Conservation (phyloP, 2,113 vertebrate species). For the Cichladusa arquata region DNA sequence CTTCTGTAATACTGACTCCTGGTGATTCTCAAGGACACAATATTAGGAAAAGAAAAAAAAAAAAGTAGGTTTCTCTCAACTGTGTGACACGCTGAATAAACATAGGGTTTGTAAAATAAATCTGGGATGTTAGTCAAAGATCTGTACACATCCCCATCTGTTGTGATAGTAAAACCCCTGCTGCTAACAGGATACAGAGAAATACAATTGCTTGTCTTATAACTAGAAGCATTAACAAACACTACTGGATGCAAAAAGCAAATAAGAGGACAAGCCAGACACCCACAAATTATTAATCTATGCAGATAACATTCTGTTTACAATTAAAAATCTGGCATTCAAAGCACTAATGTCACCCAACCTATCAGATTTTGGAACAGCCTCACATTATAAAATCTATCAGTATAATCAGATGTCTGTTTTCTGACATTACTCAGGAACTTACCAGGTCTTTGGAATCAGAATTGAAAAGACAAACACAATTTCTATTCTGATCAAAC, state of each 20-base stretch:
- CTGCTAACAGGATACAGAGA: background rate
- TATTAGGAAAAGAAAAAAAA: background rate
- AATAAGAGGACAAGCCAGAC: slow-evolving; percentile 4
- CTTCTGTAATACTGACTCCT: background rate
- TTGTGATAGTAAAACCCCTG: slow-evolving; percentile 20
- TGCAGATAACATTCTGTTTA: slow-evolving; percentile 12
- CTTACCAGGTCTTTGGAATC: background rate
- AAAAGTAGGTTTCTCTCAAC: background rate
- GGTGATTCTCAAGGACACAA: background rate
- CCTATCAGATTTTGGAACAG: background rate
- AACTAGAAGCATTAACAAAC: slow-evolving; percentile 15
- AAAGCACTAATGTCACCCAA: background rate
- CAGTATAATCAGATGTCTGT: background rate
- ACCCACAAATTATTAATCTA: slow-evolving; percentile 31
- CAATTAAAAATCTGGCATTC: background rate
- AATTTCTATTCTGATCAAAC: background rate
- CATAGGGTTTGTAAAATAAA: background rate
- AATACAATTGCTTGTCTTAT: slow-evolving; percentile 1
- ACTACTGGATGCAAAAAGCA: background rate
- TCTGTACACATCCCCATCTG: slow-evolving; percentile 32
- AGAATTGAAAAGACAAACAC: background rate
- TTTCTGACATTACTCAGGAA: background rate
- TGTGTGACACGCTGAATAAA: background rate
- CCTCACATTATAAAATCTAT: background rate
- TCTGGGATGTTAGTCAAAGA: slow-evolving; percentile 28